Evolutionary conservation across 2,797 vertebrate genomes (phyloP).

Genomic region (Notamacropus eugenii): DNA sequence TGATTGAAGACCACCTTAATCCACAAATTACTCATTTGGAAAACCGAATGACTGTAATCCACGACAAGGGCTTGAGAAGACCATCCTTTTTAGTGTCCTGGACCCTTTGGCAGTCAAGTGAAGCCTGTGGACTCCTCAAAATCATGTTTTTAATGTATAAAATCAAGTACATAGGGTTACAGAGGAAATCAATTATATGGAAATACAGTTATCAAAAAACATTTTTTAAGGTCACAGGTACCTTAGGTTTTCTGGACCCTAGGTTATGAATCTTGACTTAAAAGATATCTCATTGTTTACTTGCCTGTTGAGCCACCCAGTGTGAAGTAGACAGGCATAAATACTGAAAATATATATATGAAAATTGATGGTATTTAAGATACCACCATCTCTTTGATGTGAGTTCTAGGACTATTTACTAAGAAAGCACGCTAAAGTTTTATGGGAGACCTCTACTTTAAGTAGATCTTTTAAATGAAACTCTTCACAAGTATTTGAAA

Average conservation of each 20-base stretch:
- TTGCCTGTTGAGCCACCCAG: neutral
- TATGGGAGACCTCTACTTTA: neutral
- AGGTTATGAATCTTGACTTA: conserved; percentile 22
- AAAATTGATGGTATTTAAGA: conserved; percentile 7
- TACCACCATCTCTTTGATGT: neutral
- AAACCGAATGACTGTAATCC: neutral
- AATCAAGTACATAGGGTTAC: neutral
- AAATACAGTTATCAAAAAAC: neutral
- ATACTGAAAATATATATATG: neutral
- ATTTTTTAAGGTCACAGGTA: neutral
- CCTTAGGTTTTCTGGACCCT: neutral
- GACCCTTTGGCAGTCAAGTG: neutral
- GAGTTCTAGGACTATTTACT: neutral
- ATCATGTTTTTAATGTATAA: neutral
- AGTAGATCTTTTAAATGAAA: conserved; percentile 14
- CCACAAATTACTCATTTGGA: neutral
- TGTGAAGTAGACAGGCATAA: neutral
- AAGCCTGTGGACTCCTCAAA: neutral
- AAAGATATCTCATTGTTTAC: conserved; percentile 9
- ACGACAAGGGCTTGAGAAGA: neutral
- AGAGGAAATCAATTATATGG: neutral
- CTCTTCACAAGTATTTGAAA: conserved; percentile 5
- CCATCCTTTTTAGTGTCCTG: neutral
- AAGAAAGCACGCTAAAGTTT: neutral
- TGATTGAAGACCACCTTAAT: neutral